Evolutionary conservation across 1,140 invertebrate species (phyloP).

Genomic region (Arion vulgaris): DNA sequence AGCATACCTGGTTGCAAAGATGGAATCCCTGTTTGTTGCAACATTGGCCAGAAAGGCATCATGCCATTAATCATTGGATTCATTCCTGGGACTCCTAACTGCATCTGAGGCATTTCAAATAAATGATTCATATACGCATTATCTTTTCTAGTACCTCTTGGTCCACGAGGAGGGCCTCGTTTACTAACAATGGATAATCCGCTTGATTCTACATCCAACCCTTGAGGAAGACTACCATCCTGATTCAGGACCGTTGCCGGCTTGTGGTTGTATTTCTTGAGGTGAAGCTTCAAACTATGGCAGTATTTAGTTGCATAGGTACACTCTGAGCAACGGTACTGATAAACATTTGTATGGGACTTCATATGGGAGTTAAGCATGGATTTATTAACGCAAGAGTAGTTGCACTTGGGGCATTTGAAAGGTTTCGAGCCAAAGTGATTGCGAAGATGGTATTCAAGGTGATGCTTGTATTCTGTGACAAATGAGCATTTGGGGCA

Average conservation of each 20-base stretch:
- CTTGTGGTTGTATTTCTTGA: slow-evolving; percentile 91
- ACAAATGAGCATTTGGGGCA: slow-evolving; percentile 96
- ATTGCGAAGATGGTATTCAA: slow-evolving; percentile 95
- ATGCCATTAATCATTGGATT: slow-evolving; percentile 34
- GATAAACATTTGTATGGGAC: slow-evolving; percentile 96
- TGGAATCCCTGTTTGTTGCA: slow-evolving; percentile 49
- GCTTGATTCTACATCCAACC: slow-evolving; percentile 61
- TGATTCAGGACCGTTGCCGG: slow-evolving; percentile 70
- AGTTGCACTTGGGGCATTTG: slow-evolving; percentile 85
- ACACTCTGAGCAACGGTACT: slow-evolving; percentile 95
- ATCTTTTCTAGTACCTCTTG: slow-evolving; percentile 66
- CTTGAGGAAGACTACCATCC: slow-evolving; percentile 70
- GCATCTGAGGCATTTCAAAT: slow-evolving; percentile 47
- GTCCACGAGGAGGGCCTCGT: slow-evolving; percentile 68
- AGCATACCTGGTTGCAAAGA: slow-evolving; percentile 40
- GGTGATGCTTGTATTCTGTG: slow-evolving; percentile 98
- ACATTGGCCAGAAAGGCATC: slow-evolving; percentile 64
- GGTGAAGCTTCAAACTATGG: slow-evolving; percentile 95
- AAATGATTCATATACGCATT: slow-evolving; percentile 43
- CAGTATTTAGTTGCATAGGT: slow-evolving; percentile 99
- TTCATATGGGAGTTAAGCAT: slow-evolving; percentile 99
- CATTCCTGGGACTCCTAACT: slow-evolving; percentile 49
- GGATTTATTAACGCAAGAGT: slow-evolving; percentile 95
- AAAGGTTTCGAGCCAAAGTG: slow-evolving; percentile 97
- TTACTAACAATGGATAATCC: slow-evolving; percentile 65